Base-by-base conservation (phyloP, 2,113 vertebrate species). In the Anguilla japonica region DNA sequence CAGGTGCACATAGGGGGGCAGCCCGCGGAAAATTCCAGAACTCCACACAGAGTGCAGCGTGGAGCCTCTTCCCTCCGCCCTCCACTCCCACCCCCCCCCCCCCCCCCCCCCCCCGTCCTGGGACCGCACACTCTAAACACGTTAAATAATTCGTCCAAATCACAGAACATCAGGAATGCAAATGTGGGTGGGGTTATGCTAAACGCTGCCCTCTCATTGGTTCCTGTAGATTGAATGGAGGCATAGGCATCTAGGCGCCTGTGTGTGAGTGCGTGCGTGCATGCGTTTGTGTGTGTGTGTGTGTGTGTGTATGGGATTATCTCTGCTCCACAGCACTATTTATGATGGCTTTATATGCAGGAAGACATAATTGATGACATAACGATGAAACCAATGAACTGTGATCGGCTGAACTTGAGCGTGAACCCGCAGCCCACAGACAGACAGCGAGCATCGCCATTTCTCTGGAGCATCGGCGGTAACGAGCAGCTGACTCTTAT, bases 371-470 rank as follows among this genome's bases (percentile, higher is more conserved):
- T 53, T 46, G 43, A 71, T n/a, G 63, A 71, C 26, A 71, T 71
- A 71, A 71, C n/a, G n/a, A 75, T 75, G 71, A 75, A 75, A n/a
- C 71, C 71, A 75, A 75, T 75, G 6, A 71, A n/a, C 63, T 71
- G n/a, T 75, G 13, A 75, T 75, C 34, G 71, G 2, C 71, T 75
- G n/a, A 75, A 13, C 71, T 34, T 34, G 26, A 11, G 7, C 63
- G n/a, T n/a, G 63, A 34, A 16, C 3, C 26, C n/a, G 6, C 71
- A 34, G 71, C 71, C 71, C 11, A 34, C 71, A 75, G 71, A 13
- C 71, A 75, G 71, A 29, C 26, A 75, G 26, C 2, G 22, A 34
- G 29, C 26, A n/a, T n/a, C 71, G 26, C 4, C 18, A 26, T 22
- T 7, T 75, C 5, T n/a, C 11, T 34, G n/a, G 7, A 13, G 7